These are phyloP conservation scores for Sicus ferrugineus DNA, from an alignment of 2,888 invertebrate species.

Conservation along the genomic window DNA sequence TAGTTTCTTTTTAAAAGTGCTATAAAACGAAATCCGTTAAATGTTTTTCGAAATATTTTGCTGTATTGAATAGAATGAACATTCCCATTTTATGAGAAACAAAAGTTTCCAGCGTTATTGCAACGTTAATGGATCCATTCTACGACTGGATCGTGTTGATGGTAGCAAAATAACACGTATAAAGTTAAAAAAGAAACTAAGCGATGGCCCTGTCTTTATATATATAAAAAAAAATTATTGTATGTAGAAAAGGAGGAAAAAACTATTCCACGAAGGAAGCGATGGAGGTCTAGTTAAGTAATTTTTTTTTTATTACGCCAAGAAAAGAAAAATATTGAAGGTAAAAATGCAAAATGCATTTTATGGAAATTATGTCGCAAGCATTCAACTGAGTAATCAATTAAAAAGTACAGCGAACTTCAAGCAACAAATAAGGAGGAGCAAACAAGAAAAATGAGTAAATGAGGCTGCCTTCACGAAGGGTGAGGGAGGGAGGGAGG, in stretches of 20 bases:
- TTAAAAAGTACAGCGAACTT: not conserved
- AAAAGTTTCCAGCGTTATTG: too few species aligned
- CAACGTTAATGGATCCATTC: too few species aligned
- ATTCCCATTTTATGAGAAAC: too few species aligned
- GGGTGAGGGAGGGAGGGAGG: not conserved
- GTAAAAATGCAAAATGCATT: slow-evolving; percentile 8
- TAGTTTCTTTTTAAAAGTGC: too few species aligned
- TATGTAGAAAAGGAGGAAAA: too few species aligned
- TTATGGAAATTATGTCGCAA: slow-evolving; percentile 28
- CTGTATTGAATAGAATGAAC: too few species aligned
- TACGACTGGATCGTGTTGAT: too few species aligned
- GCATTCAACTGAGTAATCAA: slow-evolving; percentile 19
- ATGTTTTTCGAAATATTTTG: too few species aligned
- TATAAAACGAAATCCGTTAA: too few species aligned
- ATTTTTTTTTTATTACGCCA: not conserved
- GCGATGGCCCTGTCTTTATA: not conserved
- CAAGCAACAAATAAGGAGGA: not conserved
- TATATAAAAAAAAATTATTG: too few species aligned
- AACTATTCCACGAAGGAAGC: too few species aligned
- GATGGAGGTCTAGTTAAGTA: too few species aligned
- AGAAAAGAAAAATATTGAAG: not conserved
- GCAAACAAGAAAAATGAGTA: not conserved
- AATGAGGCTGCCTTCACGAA: not conserved
- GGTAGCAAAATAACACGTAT: not conserved
- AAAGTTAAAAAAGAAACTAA: not conserved